Evolutionary conservation across 1,140 invertebrate genomes (phyloP).

Genomic region (Conus betulinus): DNA sequence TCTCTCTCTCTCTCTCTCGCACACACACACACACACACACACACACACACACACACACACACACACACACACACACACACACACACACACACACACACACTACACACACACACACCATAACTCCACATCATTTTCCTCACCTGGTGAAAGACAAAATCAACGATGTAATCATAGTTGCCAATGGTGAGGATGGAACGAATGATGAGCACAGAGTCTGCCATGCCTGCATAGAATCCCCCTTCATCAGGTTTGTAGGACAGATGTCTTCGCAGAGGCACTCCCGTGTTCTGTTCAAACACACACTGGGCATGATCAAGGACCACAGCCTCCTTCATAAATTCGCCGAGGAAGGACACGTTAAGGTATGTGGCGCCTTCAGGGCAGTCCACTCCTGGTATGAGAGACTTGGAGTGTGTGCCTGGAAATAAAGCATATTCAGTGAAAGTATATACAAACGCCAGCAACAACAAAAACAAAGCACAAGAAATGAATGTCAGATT

Average conservation of each 20-base stretch:
- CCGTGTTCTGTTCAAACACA: constrained; percentile 68
- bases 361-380: constrained; percentile 58
- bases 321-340: constrained; percentile 40
- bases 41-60: neutral
- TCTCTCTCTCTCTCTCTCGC: no score
- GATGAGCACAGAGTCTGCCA: constrained; percentile 59
- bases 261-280: constrained; percentile 61
- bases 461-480: neutral
- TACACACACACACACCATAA: no score
- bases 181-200: constrained; percentile 60
- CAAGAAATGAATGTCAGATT: neutral
- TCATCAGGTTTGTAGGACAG: constrained; percentile 41
- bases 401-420: constrained; percentile 41
- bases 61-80: neutral
- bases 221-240: constrained; percentile 58
- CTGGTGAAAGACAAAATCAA: constrained; percentile 68
- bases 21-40: neutral
- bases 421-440: neutral
- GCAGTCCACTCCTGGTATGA: constrained; percentile 60
- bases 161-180: constrained; percentile 69
- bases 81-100: neutral
- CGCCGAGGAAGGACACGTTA: constrained; percentile 44
- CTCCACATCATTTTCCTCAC: neutral
- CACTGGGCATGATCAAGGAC: constrained; percentile 54
- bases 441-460: neutral